Conservation (phyloP, 1,140 invertebrate genomes). For the Andricus grossulariae region DNA sequence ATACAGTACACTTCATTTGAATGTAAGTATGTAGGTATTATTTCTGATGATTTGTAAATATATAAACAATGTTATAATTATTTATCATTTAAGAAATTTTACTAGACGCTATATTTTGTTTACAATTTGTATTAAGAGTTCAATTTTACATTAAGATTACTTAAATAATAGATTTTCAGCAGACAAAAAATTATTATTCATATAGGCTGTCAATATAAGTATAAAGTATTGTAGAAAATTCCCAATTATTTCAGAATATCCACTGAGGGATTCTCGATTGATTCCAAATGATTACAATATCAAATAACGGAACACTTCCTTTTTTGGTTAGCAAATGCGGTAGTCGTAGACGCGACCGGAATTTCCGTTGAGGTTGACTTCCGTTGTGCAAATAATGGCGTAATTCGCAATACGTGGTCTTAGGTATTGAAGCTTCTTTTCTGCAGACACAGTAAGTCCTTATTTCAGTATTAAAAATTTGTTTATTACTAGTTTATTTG, state of each 20-base stretch:
- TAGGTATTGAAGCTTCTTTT: neutral
- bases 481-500: no score
- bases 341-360: conserved; percentile 25
- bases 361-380: conserved; percentile 20
- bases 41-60: no score
- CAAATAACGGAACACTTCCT: neutral
- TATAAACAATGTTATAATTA: no score
- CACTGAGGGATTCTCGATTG: neutral
- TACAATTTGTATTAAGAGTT: neutral
- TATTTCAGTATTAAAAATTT: no score
- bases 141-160: neutral
- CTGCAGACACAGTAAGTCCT: no score
- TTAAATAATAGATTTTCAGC: neutral
- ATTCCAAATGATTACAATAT: conserved; percentile 8
- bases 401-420: conserved; percentile 7
- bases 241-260: neutral
- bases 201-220: no score
- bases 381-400: conserved; percentile 15
- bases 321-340: conserved; percentile 20
- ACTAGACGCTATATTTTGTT: no score
- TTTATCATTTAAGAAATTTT: no score
- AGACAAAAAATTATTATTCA: neutral
- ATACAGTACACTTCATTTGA: no score
- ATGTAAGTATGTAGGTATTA: no score
- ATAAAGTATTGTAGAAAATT: no score